Percentiles rank a stretch among this genome's conserved stretches.
phyloP scores from a whole-genome alignment of 1,140 invertebrate genomes.

The Caenorhabditis brenneri region DNA sequence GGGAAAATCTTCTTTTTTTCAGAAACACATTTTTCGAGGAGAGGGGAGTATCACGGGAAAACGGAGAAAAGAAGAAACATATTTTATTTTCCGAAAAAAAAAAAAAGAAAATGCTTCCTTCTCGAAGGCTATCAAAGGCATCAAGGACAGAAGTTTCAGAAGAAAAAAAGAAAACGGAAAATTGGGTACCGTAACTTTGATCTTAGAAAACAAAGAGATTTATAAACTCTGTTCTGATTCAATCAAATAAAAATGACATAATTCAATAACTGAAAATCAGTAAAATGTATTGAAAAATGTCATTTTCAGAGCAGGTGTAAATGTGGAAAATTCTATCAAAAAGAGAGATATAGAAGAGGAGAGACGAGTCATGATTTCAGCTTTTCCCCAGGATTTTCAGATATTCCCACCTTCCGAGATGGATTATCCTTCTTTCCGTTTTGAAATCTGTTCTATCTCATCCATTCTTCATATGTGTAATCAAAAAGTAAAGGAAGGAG shows the following conservation, averaged over 20 bases:
- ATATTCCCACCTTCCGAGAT: not conserved
- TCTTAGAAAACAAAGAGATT: not conserved
- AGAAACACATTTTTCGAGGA: not conserved
- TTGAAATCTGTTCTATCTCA: not conserved
- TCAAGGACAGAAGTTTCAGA: not conserved
- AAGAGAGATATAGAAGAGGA: no score
- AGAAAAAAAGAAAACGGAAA: not conserved
- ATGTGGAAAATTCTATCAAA: not conserved
- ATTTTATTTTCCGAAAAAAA: slow-evolving; percentile 20
- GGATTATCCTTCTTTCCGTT: not conserved
- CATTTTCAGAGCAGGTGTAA: no score
- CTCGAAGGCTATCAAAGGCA: not conserved
- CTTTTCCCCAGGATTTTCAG: not conserved
- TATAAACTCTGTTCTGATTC: not conserved
- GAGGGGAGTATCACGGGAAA: slow-evolving; percentile 1
- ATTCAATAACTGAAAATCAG: no score
- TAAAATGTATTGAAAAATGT: no score
- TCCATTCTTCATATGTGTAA: not conserved
- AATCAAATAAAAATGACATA: no score
- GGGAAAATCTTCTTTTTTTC: not conserved
- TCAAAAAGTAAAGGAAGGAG: not conserved
- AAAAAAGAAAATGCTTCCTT: not conserved
- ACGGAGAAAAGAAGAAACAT: not conserved
- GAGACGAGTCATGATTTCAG: not conserved
- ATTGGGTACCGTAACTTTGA: not conserved